Evolutionary conservation across 2,113 vertebrate species (phyloP), one percentile per base, ranked within the genome.

Genomic region (Haplochromis burtoni): DNA sequence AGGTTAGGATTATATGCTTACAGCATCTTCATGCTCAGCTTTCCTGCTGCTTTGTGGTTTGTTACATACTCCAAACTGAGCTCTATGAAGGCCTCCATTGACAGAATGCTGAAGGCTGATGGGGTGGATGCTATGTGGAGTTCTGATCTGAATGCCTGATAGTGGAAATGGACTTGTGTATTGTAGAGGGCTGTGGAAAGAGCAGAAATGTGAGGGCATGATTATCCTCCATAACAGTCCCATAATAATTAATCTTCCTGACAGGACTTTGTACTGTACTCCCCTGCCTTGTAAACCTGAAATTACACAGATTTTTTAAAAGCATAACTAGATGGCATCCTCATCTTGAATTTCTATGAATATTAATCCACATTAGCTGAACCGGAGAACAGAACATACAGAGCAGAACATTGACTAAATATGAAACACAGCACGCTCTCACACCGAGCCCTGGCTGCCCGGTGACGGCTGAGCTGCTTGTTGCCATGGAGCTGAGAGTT

Each of bases 401-500:
- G 90, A 82, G 73, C 51, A 85, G 92, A 90, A 94, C 88, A 94
- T 95, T 93, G 82, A 91, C 38, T 84, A 88, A 93, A 94, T 91
- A 85, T 94, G 93, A 95, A 93, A 92, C 92, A 93, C 93, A 94
- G 92, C 95, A 95, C 86, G 92, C 89, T 89, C 92, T 95, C 92
- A 35, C 81, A 35, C 81, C 59, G 73, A 82, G 89, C 51, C 86
- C 86, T 88, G 61, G 3, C 85, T 83, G 85, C 93, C 89, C 88
- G 45, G 84, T 87, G 93, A 94, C 57, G 89, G 90, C 92, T 86
- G 88, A 88, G 92, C 83, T 80, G 55, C 86, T 84, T 31, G 96
- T 97, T 96, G 93, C 95, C 96, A 97, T 97, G 95, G 96, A 81
- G 91, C 91, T 57, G 35, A 54, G 84, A 86, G 96, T 95, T 95